Conservation (phyloP, 2,888 invertebrate genomes). For the Hypomecis atomaria region DNA sequence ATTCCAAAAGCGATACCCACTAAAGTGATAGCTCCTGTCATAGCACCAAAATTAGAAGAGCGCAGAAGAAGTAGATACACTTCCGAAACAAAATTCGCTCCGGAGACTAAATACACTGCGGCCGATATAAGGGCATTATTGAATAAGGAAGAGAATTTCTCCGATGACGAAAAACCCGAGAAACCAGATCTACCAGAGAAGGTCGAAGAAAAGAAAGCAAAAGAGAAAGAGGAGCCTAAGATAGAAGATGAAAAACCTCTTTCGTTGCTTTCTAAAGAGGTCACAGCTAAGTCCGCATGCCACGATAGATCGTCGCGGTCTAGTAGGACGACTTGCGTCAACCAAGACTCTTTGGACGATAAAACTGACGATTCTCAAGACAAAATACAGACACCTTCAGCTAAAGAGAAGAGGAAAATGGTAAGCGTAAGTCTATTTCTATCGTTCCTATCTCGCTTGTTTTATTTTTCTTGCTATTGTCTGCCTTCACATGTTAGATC, state of each 20-base stretch:
- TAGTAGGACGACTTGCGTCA: conserved; percentile 67
- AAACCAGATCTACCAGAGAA: conserved; percentile 42
- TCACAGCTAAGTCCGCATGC: conserved; percentile 73
- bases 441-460: conserved; percentile 36
- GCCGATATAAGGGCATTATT: conserved; percentile 45
- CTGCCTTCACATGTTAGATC: conserved; percentile 1
- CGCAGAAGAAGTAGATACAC: conserved; percentile 38
- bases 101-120: conserved; percentile 28
- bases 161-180: conserved; percentile 55
- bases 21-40: conserved; percentile 14
- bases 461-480: conserved; percentile 19
- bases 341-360: conserved; percentile 78
- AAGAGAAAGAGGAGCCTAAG: conserved; percentile 47
- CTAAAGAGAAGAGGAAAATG: conserved; percentile 83
- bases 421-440: conserved; percentile 59
- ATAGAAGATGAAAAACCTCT: conserved; percentile 61
- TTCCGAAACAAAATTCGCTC: conserved; percentile 27
- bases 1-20: conserved; percentile 15
- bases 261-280: conserved; percentile 55
- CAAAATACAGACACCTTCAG: conserved; percentile 64
- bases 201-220: conserved; percentile 47
- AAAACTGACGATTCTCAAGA: conserved; percentile 82
- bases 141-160: conserved; percentile 53
- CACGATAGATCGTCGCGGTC: conserved; percentile 76
- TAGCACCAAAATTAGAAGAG: conserved; percentile 30